Evolutionary conservation across 2,797 vertebrate genomes (phyloP), one percentile per base, ranked within the genome.

Genomic region (Acanthis flammea): DNA sequence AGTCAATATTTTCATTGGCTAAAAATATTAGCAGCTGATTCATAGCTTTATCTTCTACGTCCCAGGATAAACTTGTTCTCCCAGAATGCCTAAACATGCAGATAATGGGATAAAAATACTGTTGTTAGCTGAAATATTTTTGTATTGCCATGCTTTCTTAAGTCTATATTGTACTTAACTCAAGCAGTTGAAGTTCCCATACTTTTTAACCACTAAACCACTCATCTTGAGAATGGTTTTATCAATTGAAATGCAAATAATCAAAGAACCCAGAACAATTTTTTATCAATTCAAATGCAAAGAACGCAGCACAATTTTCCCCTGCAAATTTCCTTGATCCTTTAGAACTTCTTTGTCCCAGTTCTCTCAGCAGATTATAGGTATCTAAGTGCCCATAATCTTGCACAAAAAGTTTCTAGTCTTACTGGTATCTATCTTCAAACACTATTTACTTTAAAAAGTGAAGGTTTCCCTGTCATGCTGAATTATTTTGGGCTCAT

Each of bases 1-100:
- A 77, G 80, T 81, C 89, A 91, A 47, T 85, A 92, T 76, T 92
- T 92, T 86, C 55, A 63, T 47, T 89, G 81, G 72, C 24, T 88
- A 88, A 87, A 94, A 91, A 75, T 37, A 42, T 39, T 67, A 73
- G 27, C 27, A 73, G 28, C 65, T 87, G 81, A 82, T 88, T 94
- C 81, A 78, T 50, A 71, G 37, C 25, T 58, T 87, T 86, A 73
- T 74, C 78, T 90, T 72, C 67, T 61, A 22, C 22, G 84, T 93
- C 66, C 76, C 55, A 67, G 77, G 71, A 61, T 55, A 92, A 89
- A 95, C 19, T 71, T 67, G 7, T 58, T 88, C 60, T 48, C 57
- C 12, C 3, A 85, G 53, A 30, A 24, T 57, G 37, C 39, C 53
- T 82, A 42, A 83, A 61, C 58, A 80, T 66, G 45, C 55, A 73